Evolutionary conservation across 2,888 invertebrate species (phyloP), one percentile per base, ranked within the genome.

Genomic region (Tipula lateralis): DNA sequence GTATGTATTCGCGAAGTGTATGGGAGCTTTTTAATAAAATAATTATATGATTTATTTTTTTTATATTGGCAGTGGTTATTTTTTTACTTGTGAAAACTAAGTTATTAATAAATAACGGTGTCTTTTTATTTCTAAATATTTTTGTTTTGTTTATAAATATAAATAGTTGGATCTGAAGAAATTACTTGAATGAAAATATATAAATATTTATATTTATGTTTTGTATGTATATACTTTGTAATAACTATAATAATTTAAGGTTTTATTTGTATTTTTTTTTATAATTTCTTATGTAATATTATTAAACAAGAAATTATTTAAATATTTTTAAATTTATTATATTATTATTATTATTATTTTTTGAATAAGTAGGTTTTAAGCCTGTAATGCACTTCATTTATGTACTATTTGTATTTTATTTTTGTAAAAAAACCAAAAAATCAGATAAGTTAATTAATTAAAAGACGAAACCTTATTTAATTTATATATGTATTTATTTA

Each of bases 311-410:
- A 84, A 81, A 80, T 83, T 86, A 87, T 86, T 87, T 87, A 87
- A 87, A 87, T 87, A 87, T 87, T 88, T 88, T 87, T 87, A 87
- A 87, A 86, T 87, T 87, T 87, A n/a, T 24, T 44, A 13, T 36
- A 13, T 44, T 36, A 4, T 84, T 84, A 87, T 87, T 87, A 34
- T 83, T 32, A 30, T 34, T n/a, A n/a, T 86, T 87, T 87, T 87
- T 86, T 85, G 86, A 87, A 87, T 87, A 86, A 87, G 87, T 87
- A 88, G 87, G 87, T 86, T 89, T 89, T 88, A 89, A 90, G 89
- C 88, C 88, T 88, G 87, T 89, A 89, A 89, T 89, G 88, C 89
- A 89, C 88, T 89, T 89, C 88, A 88, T 85, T 85, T 87, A 89
- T 89, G 89, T 89, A 88, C 88, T 88, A 87, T 86, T 87, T 86